A percentile compares a stretch with the other conserved stretches of the same genome.
These are phyloP conservation scores for Eulemur macaco DNA, from an alignment of 2,113 vertebrate genomes.

Conservation along the genomic window DNA sequence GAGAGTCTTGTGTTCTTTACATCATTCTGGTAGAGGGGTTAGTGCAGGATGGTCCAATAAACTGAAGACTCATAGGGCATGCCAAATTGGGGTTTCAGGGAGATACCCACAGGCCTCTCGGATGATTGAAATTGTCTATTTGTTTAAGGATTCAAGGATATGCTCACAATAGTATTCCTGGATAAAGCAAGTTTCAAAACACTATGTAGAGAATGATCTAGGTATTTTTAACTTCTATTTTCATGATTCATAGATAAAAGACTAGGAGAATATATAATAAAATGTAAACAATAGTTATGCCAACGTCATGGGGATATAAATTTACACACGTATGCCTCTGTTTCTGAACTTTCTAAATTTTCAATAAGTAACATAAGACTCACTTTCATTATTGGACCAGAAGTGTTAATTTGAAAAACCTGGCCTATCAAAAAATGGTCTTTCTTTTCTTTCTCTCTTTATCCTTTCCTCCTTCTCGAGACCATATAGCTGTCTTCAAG, in stretches of 20 bases:
- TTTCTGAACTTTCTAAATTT: not conserved
- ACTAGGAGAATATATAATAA: not conserved
- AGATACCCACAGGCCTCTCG: not conserved
- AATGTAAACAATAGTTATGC: not conserved
- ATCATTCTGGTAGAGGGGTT: slow-evolving; percentile 65
- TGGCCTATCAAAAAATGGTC: not conserved
- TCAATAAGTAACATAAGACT: not conserved
- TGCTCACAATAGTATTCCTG: not conserved
- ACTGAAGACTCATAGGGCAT: slow-evolving; percentile 50
- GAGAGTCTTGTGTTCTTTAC: slow-evolving; percentile 69
- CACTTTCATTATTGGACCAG: not conserved
- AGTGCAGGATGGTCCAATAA: slow-evolving; percentile 71
- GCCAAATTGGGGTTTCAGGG: slow-evolving; percentile 32
- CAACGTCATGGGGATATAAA: not conserved
- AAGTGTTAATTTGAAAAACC: not conserved
- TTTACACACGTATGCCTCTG: not conserved
- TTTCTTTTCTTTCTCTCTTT: not conserved
- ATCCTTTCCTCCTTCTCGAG: not conserved
- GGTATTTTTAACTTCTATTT: not conserved
- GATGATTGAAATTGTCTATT: slow-evolving; percentile 37
- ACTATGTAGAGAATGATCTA: not conserved
- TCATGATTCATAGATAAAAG: not conserved
- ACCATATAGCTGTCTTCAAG: not conserved
- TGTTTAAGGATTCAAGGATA: not conserved
- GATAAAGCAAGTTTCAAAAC: not conserved